These are phyloP conservation scores for Drosophila funebris DNA, from an alignment of 1,140 invertebrate genomes.

Conservation along the genomic window DNA sequence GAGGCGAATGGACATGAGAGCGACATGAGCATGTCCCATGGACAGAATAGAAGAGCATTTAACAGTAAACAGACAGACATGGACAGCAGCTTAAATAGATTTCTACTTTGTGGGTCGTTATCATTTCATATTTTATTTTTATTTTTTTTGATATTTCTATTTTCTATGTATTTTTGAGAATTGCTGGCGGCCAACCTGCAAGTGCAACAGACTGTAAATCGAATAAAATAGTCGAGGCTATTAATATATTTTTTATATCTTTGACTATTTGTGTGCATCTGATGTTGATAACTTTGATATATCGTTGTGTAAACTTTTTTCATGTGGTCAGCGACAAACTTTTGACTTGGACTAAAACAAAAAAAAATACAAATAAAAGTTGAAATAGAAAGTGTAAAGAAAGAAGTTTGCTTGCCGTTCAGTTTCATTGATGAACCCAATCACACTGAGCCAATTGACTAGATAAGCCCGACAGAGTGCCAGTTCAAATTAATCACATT, in stretches of 20 bases:
- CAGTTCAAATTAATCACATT: conserved; percentile 15
- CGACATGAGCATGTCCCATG: conserved; percentile 1
- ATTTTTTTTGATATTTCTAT: conserved; percentile 28
- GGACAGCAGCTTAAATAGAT: conserved; percentile 60
- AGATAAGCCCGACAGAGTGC: conserved; percentile 8
- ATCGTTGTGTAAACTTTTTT: conserved; percentile 35
- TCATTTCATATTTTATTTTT: conserved; percentile 26
- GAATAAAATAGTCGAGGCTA: conserved; percentile 34
- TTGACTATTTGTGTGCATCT: conserved; percentile 46
- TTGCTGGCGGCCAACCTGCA: conserved; percentile 53
- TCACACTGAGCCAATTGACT: conserved; percentile 31
- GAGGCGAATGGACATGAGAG: conserved; percentile 19
- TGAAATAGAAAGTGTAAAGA: conserved; percentile 1
- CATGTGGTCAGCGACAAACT: conserved; percentile 26
- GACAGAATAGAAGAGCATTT: conserved; percentile 50
- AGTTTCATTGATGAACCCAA: conserved; percentile 22
- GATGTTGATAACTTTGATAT: conserved; percentile 64
- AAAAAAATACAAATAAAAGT: not conserved
- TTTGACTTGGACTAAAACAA: conserved; percentile 11
- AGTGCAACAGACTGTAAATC: conserved; percentile 71
- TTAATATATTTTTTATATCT: conserved; percentile 65
- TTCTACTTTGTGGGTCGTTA: conserved; percentile 14
- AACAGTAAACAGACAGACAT: too few species aligned
- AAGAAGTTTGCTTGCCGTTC: not conserved
- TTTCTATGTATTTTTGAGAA: conserved; percentile 16